phyloP scores from a whole-genome alignment of 2,888 invertebrate genomes.

The Eupithecia inturbata region DNA sequence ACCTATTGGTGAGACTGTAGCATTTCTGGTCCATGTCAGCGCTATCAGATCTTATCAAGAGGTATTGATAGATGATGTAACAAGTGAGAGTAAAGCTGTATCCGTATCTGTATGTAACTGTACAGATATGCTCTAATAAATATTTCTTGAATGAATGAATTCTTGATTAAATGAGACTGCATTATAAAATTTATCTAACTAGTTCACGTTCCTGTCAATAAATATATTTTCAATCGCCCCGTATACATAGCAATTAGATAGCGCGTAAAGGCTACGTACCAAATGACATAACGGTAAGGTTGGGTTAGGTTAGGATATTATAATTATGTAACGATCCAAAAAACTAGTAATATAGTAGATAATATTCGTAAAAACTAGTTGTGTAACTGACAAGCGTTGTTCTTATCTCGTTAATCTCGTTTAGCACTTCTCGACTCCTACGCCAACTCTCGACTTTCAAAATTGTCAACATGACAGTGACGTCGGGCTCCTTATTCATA shows the following conservation, averaged over 20 bases:
- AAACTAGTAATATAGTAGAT: background rate
- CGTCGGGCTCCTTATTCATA: slow-evolving; percentile 47
- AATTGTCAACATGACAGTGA: slow-evolving; percentile 49
- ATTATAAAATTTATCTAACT: slow-evolving; percentile 22
- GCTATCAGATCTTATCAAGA: background rate
- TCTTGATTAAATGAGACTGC: slow-evolving; percentile 18
- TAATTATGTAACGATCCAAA: background rate
- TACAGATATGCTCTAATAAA: background rate
- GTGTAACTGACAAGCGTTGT: slow-evolving; percentile 1
- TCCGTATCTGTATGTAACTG: background rate
- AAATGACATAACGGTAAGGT: background rate
- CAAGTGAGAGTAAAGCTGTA: background rate
- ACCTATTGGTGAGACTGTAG: background rate
- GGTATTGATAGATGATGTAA: background rate
- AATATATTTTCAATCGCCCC: slow-evolving; percentile 2
- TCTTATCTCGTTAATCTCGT: slow-evolving; percentile 38
- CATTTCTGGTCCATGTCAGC: background rate
- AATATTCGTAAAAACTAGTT: background rate
- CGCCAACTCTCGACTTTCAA: slow-evolving; percentile 45
- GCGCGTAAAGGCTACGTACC: background rate
- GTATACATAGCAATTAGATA: background rate
- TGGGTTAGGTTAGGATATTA: background rate
- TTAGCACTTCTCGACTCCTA: slow-evolving; percentile 35
- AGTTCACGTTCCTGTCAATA: slow-evolving; percentile 9
- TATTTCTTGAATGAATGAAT: slow-evolving; percentile 17